A percentile compares a stretch with the other conserved stretches of the same genome.
Conservation (phyloP, 1,140 invertebrate genomes). For the Trichonephila clavipes region DNA sequence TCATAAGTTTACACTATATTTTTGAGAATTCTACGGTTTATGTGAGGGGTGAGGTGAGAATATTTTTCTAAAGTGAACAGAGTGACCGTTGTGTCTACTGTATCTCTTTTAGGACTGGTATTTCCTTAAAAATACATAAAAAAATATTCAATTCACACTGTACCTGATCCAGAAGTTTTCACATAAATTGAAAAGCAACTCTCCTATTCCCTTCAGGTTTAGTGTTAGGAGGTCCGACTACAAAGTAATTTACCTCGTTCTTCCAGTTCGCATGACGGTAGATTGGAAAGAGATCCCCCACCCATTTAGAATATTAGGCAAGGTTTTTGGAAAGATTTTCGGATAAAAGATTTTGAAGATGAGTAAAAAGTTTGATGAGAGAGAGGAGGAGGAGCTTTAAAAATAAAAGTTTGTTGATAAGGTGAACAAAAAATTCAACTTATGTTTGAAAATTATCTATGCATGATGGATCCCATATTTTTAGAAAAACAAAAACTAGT, state of each 20-base stretch:
- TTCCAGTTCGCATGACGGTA: neutral
- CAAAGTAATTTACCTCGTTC: neutral
- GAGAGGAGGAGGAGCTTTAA: no score
- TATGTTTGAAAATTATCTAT: no score
- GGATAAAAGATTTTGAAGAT: neutral
- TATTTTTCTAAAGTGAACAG: neutral
- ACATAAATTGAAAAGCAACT: conserved; percentile 4
- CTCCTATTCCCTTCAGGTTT: neutral
- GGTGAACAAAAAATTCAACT: no score
- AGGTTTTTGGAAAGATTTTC: neutral
- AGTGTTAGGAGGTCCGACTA: neutral
- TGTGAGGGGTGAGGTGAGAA: no score
- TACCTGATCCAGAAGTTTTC: neutral
- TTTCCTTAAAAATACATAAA: neutral
- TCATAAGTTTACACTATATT: no score
- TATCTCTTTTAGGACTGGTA: neutral
- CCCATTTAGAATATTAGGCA: conserved; percentile 11
- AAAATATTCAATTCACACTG: neutral
- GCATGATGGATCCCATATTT: no score
- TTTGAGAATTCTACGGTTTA: no score
- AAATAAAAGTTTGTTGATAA: no score
- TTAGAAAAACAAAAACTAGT: no score
- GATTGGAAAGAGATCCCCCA: neutral
- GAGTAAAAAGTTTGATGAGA: neutral
- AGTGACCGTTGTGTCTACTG: neutral